phyloP scores from a whole-genome alignment of 2,113 vertebrate species.

The Callospermophilus lateralis region DNA sequence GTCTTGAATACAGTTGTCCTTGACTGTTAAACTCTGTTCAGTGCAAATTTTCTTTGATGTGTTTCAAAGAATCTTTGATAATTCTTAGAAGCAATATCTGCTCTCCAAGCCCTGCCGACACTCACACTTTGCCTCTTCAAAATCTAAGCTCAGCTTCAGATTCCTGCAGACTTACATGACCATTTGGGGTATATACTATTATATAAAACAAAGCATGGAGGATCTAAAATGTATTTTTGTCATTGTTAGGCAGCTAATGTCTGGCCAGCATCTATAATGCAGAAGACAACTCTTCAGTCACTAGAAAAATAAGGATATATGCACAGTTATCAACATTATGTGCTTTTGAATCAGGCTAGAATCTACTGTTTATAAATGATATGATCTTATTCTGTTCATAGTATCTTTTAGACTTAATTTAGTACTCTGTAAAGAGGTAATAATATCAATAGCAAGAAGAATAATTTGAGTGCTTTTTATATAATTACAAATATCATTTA shows the following conservation, averaged over 20 bases:
- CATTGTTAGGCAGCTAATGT: background rate
- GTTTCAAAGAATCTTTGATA: background rate
- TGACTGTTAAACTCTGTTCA: background rate
- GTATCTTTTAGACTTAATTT: background rate
- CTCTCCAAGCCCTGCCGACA: too few relatives aligned
- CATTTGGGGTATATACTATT: background rate
- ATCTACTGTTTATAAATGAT: background rate
- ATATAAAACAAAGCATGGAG: background rate
- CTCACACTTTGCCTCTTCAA: too few relatives aligned
- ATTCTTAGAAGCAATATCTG: background rate
- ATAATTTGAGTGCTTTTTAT: background rate
- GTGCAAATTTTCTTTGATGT: background rate
- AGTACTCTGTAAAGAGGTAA: background rate
- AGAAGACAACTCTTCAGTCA: background rate
- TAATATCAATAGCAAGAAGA: background rate
- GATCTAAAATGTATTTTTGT: background rate
- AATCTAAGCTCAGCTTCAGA: background rate
- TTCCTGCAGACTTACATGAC: background rate
- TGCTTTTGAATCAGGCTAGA: background rate
- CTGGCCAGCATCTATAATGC: background rate
- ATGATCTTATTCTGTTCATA: background rate
- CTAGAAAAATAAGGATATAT: background rate
- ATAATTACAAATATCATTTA: background rate
- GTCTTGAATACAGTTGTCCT: background rate
- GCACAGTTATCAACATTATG: rapidly evolving